Conservation (phyloP, 2,797 vertebrate species). For the Melanotaenia parkinsoni region DNA sequence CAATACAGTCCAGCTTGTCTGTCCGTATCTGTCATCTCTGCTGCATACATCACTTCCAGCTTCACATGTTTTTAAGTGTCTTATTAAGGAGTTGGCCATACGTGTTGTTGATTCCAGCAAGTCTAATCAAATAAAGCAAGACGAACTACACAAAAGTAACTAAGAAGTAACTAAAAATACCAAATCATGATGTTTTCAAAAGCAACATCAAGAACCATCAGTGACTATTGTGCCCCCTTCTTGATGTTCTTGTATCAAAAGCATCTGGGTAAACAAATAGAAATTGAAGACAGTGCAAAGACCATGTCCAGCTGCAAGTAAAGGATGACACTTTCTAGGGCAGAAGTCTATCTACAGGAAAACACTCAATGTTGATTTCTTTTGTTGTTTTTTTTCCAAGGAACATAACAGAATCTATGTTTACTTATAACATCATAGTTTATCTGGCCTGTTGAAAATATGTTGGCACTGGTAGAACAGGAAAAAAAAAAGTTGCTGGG, state of each 20-base stretch:
- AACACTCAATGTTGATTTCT: too few species aligned
- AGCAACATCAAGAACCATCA: not conserved
- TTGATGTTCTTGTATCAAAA: not conserved
- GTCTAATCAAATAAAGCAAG: not conserved
- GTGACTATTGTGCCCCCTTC: not conserved
- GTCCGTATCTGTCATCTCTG: constrained; percentile 1
- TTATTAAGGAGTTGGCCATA: not conserved
- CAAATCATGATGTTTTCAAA: not conserved
- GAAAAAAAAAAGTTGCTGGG: not conserved
- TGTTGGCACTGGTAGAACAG: not conserved
- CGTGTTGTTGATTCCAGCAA: not conserved
- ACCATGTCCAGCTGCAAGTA: not conserved
- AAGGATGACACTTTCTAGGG: not conserved
- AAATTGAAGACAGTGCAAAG: not conserved
- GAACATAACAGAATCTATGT: not conserved
- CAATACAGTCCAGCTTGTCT: not conserved
- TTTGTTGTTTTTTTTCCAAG: too few species aligned
- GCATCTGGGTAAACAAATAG: not conserved
- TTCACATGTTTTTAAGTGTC: not conserved
- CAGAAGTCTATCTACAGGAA: too few species aligned
- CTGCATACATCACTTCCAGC: not conserved
- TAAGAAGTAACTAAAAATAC: not conserved
- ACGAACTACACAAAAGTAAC: not conserved
- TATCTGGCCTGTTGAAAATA: too few species aligned
- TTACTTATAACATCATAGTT: not conserved